A percentile compares a stretch with the other conserved stretches of the same genome.
phyloP scores from a whole-genome alignment of 2,113 vertebrate genomes.

The Brienomyrus longianalis region DNA sequence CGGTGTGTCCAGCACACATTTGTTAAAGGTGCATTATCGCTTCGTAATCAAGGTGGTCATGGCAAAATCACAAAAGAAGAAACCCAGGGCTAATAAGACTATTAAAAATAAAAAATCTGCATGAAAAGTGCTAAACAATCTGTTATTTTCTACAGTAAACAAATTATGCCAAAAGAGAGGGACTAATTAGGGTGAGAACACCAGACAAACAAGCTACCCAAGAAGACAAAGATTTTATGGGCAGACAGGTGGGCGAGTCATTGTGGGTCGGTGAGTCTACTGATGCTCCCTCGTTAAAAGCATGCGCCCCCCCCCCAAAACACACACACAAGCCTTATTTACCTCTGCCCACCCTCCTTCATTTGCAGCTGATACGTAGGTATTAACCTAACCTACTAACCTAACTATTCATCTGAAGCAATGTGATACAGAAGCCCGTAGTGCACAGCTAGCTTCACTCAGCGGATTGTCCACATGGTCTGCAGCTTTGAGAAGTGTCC shows the following conservation, averaged over 20 bases:
- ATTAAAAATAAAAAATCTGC: neutral
- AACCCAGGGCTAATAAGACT: neutral
- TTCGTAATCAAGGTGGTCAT: neutral
- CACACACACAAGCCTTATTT: neutral
- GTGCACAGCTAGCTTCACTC: neutral
- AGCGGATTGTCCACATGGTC: neutral
- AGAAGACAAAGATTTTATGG: neutral
- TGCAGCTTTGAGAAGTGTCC: neutral
- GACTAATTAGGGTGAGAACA: neutral
- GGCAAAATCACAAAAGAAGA: neutral
- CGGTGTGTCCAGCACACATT: neutral
- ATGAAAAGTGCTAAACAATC: neutral
- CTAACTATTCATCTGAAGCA: neutral
- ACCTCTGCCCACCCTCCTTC: neutral
- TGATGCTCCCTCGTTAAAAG: neutral
- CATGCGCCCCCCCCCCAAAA: neutral
- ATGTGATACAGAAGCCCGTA: neutral
- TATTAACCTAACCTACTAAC: neutral
- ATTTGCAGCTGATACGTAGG: neutral
- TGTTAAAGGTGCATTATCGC: neutral
- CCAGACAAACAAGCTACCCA: neutral
- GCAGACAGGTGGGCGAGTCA: neutral
- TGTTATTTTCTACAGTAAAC: neutral
- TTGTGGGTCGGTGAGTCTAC: neutral
- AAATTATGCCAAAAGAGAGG: neutral